Conservation (phyloP, 2,888 invertebrate species). For the Heteromyza rotundicornis region DNA sequence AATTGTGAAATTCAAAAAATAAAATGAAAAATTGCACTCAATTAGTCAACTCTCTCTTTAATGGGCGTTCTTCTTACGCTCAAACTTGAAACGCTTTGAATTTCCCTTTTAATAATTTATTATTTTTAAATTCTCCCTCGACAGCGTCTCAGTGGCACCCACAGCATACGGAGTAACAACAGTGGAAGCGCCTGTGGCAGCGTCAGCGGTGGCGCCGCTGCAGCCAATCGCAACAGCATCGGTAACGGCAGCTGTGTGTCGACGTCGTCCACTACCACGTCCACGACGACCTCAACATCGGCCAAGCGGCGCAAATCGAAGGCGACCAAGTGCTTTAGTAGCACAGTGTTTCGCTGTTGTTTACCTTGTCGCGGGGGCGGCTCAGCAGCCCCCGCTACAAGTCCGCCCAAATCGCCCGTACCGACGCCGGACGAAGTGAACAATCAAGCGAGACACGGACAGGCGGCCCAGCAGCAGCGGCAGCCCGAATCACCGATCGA, state of each 20-base stretch:
- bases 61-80: too few species aligned
- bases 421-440: conserved; percentile 39
- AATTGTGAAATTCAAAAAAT: too few species aligned
- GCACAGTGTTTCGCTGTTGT: conserved; percentile 82
- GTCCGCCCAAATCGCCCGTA: conserved; percentile 64
- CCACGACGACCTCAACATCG: too few species aligned
- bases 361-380: conserved; percentile 84
- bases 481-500: too few species aligned
- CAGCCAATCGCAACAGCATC: conserved; percentile 33
- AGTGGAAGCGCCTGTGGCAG: conserved; percentile 29
- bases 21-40: too few species aligned
- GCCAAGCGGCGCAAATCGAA: conserved; percentile 57
- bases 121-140: background rate
- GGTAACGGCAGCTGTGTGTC: conserved; percentile 37
- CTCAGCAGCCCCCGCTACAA: conserved; percentile 69
- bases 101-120: too few species aligned
- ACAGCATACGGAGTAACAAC: conserved; percentile 33
- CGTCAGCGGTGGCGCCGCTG: conserved; percentile 34
- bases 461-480: background rate
- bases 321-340: conserved; percentile 64
- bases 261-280: conserved; percentile 25
- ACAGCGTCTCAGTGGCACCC: conserved; percentile 46
- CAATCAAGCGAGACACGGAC: conserved; percentile 27
- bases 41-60: background rate
- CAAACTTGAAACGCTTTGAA: too few species aligned